These are phyloP conservation scores for Thera obeliscata DNA, from an alignment of 2,888 invertebrate genomes.

Conservation along the genomic window DNA sequence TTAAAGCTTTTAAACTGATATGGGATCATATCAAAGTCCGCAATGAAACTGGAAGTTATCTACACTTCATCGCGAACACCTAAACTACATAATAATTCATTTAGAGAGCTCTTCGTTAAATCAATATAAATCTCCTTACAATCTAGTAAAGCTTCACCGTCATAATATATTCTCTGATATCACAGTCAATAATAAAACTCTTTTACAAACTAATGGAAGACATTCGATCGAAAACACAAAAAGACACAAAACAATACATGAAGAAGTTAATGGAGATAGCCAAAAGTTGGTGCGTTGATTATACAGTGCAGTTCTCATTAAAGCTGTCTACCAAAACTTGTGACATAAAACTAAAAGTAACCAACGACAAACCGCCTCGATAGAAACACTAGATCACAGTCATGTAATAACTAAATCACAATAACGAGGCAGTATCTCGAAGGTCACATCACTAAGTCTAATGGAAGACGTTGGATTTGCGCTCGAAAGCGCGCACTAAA, in stretches of 20 bases:
- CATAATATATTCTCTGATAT: constrained; percentile 61
- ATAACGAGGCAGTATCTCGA: constrained; percentile 50
- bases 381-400: constrained; percentile 51
- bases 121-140: constrained; percentile 40
- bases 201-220: constrained; percentile 76
- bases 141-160: constrained; percentile 72
- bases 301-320: constrained; percentile 80
- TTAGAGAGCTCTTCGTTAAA: constrained; percentile 40
- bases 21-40: constrained; percentile 30
- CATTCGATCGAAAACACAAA: constrained; percentile 58
- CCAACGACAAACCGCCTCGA: constrained; percentile 53
- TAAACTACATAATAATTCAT: constrained; percentile 39
- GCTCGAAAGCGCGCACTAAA: constrained; percentile 65
- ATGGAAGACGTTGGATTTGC: constrained; percentile 76
- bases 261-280: constrained; percentile 62
- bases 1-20: constrained; percentile 42
- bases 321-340: constrained; percentile 84
- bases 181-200: constrained; percentile 67
- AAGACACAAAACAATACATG: constrained; percentile 43
- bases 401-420: constrained; percentile 56
- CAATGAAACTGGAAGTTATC: constrained; percentile 13
- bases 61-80: constrained; percentile 20
- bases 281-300: constrained; percentile 70
- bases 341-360: constrained; percentile 69
- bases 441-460: constrained; percentile 74